Percentiles rank a stretch among this genome's conserved stretches.
Conservation (phyloP, 2,888 invertebrate genomes). For the Harpagoxenus sublaevis region DNA sequence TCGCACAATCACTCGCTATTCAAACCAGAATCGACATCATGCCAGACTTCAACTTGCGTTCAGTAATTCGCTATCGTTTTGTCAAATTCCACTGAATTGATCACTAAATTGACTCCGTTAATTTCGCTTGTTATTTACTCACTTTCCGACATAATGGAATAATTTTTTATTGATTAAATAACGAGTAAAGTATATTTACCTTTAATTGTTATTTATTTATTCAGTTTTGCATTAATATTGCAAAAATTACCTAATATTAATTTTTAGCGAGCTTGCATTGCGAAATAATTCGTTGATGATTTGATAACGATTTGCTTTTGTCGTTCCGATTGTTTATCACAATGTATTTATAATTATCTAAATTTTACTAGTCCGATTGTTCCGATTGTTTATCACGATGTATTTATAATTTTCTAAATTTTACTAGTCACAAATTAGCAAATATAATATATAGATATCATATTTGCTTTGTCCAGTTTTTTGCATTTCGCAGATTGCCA, state of each 20-base stretch:
- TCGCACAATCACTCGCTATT: conserved; percentile 20
- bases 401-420: not conserved
- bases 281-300: conserved; percentile 1
- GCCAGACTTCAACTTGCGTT: not conserved
- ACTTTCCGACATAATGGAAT: not conserved
- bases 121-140: not conserved
- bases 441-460: not conserved
- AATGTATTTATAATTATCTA: not conserved
- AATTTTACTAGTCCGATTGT: no score
- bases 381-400: not conserved
- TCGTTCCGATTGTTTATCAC: not conserved
- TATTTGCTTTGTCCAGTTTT: not conserved
- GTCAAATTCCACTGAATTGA: not conserved
- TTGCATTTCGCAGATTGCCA: not conserved
- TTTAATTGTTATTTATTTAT: not conserved
- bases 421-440: not conserved
- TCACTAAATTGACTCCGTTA: not conserved
- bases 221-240: not conserved
- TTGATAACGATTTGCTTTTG: not conserved
- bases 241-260: not conserved
- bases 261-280: not conserved
- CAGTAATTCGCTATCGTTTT: not conserved
- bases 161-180: not conserved
- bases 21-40: not conserved
- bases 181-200: not conserved